Evolutionary conservation across 2,797 vertebrate species (phyloP).

Genomic region (Anniella stebbinsi): DNA sequence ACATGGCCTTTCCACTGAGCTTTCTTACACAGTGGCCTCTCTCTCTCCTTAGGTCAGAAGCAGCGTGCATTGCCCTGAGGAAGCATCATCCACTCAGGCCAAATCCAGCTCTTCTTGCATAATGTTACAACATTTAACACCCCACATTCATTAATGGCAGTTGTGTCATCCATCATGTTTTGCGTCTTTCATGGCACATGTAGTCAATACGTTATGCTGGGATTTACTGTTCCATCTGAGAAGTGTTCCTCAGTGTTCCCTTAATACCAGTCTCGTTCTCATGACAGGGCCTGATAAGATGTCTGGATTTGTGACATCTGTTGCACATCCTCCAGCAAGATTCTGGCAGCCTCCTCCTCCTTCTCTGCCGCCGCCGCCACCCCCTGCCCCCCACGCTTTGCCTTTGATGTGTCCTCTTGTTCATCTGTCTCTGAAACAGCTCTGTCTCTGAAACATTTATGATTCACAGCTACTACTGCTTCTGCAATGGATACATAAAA

Average conservation of each 20-base stretch:
- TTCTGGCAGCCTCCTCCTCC: neutral
- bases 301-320: neutral
- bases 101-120: too few species aligned
- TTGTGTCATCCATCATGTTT: neutral
- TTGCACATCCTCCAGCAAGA: neutral
- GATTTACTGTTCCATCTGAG: conserved; percentile 1
- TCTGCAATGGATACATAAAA: neutral
- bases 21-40: too few species aligned
- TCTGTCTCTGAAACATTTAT: neutral
- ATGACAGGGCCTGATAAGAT: conserved; percentile 7
- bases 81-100: too few species aligned
- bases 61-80: too few species aligned
- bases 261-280: conserved; percentile 2
- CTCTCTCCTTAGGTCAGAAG: too few species aligned
- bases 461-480: neutral
- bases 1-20: too few species aligned
- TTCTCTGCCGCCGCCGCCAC: neutral
- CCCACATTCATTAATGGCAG: neutral
- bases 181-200: neutral
- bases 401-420: neutral
- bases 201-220: neutral
- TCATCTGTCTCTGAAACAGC: neutral
- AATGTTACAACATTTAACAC: neutral
- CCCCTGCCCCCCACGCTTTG: neutral
- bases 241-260: neutral